Evolutionary conservation across 2,113 vertebrate species (phyloP), one percentile per base, ranked within the genome.

Genomic region (Brachyhypopomus occidentalis): DNA sequence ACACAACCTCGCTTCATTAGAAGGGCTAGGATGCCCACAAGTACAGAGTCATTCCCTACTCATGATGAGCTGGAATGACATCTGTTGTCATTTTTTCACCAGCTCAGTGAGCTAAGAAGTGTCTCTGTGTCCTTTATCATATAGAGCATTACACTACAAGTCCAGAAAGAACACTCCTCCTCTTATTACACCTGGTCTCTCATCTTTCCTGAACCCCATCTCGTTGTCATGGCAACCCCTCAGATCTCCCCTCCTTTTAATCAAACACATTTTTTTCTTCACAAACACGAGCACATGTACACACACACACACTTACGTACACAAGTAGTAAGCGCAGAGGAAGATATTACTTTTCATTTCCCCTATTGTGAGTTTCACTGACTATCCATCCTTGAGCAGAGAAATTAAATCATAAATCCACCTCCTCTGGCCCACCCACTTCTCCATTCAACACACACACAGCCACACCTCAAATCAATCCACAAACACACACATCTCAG

Each of bases 231-330:
- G 77, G 66, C 19, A 55, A 60, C 2, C 4, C 38, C 14, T 59
- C n/a, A 78, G 77, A 70, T 78, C 64, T 69, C 34, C 27, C 27
- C 63, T 34, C 27, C 63, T 69, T 56, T 69, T 23, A 58, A 78
- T 59, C 27, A 60, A 71, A 14, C 23, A 38, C 34, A n/a, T 27
- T 59, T 78, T 27, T 22, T 22, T 71, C 55, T 58, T 71, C 41
- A 62, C 64, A 67, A 34, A 67, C 62, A 27, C 62, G 30, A n/a
- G 23, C 6, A 23, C 62, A 34, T 9, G 17, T 9, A 30, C 62
- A 64, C 62, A 30, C 11, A 9, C 23, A 64, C 60, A 63, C 60
- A 63, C 60, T 25, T 9, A 63, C 23, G 12, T 9, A 63, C 7
- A 12, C 23, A 63, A 16, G 64, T 67, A 36, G 0, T 67, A 5